Evolutionary conservation across 92 coral and sea anemone species (phyloP), one percentile per base, ranked within the genome.

Genomic region (Porites cylindrica): DNA sequence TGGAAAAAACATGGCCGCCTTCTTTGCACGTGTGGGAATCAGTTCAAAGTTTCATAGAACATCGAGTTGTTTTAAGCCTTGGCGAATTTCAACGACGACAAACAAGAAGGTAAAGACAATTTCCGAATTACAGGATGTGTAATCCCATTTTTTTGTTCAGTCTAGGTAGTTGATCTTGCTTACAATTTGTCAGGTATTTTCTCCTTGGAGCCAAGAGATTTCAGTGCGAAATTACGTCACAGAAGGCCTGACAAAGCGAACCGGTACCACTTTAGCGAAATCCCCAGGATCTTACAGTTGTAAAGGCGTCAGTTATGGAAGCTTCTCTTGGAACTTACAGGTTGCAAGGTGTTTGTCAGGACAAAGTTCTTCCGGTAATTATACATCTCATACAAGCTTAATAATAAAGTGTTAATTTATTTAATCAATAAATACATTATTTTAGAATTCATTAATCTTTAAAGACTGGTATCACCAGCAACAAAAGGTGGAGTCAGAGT

Each of bases 1-100:
- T 6, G 23, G 51, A 75, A 52, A 75, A 18, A 92, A 92, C 61
- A 93, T 93, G 96, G 96, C 96, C 84, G 92, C 96, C 69, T 53
- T 93, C 59, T 73, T 90, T 71, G 85, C 91, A 86, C 90, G 96
- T 87, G 93, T 81, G n/a, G 77, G 77, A 2, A 70, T 26, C 29
- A 7, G 64, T 43, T 66, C 38, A 7, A 29, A 19, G 58, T 56
- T 82, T 53, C 43, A 59, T 23, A 43, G 56, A 38, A 71, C 78
- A 32, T 29, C 70, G 24, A 8, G 47, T 6, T 70, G 70, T 78
- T 68, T 82, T 54, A 82, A 60, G 59, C 19, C 78, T 16, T 82
- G 66, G 29, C 10, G 86, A 71, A 61, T 82, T 71, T 70, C 86
- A 1, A 11, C 43, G 43, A 43, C 29, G 23, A 13, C 29, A 26